phyloP scores from a whole-genome alignment of 1,140 invertebrate genomes.

The Mesaphorura yosii region DNA sequence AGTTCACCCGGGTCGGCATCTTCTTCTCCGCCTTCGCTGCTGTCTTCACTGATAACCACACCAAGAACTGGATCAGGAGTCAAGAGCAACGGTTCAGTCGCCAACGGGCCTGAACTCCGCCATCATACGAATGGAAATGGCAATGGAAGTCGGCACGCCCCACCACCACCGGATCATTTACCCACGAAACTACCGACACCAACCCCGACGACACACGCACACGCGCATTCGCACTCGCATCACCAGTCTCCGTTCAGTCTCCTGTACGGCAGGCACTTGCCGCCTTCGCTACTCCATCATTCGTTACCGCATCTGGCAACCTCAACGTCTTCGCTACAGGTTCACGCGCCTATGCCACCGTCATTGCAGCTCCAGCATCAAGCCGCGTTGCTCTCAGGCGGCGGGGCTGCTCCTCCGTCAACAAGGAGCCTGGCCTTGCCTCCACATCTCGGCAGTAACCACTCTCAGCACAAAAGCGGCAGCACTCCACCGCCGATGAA shows the following conservation, averaged over 20 bases:
- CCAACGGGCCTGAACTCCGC: conserved; percentile 37
- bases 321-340: neutral
- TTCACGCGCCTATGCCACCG: too few relatives aligned
- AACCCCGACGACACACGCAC: neutral
- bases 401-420: too few relatives aligned
- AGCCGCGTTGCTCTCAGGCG: too few relatives aligned
- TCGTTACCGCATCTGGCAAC: conserved; percentile 13
- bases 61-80: conserved; percentile 31
- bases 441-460: too few relatives aligned
- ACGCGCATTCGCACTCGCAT: conserved; percentile 1
- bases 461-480: too few relatives aligned
- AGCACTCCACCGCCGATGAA: too few relatives aligned
- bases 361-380: too few relatives aligned
- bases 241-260: conserved; percentile 11
- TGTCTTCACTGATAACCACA: neutral
- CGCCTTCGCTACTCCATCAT: too few relatives aligned
- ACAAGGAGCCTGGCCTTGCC: too few relatives aligned
- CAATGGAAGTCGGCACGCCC: neutral
- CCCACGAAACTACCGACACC: conserved; percentile 1
- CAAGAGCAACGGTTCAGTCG: conserved; percentile 15
- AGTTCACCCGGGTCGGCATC: neutral
- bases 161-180: conserved; percentile 6
- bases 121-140: conserved; percentile 25
- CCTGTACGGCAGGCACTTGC: conserved; percentile 26
- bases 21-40: neutral